These are phyloP conservation scores for Hirundichthys speculiger DNA, from an alignment of 2,113 vertebrate genomes.

Conservation along the genomic window DNA sequence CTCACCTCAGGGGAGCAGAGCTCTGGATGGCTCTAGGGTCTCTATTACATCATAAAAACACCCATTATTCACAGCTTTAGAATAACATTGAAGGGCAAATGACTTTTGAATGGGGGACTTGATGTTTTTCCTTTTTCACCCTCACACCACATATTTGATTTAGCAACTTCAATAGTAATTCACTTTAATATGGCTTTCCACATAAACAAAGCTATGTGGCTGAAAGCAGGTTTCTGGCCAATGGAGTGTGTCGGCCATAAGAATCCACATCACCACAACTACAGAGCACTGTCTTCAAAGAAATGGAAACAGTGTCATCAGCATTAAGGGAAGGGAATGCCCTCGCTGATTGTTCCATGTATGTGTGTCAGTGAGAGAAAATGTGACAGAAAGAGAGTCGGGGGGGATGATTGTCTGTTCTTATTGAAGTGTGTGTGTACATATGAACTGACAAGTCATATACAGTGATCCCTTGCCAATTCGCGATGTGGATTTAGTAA, in stretches of 20 bases:
- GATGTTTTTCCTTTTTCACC: conserved; percentile 47
- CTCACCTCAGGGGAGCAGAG: conserved; percentile 61
- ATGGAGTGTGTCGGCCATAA: conserved; percentile 75
- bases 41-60: conserved; percentile 70
- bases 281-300: conserved; percentile 59
- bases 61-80: conserved; percentile 68
- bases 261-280: conserved; percentile 67
- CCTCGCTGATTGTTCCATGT: conserved; percentile 49
- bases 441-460: conserved; percentile 58
- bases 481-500: no score
- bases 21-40: conserved; percentile 48
- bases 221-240: conserved; percentile 70
- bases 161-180: conserved; percentile 72
- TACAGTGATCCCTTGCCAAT: no score
- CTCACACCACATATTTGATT: conserved; percentile 74
- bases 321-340: conserved; percentile 64
- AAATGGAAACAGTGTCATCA: conserved; percentile 75
- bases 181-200: conserved; percentile 76
- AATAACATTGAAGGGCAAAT: conserved; percentile 74
- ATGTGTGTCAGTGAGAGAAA: no score
- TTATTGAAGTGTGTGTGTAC: conserved; percentile 63
- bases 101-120: conserved; percentile 72
- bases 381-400: conserved; percentile 25
- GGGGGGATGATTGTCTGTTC: conserved; percentile 64
- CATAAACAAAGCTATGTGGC: conserved; percentile 75